Base-by-base conservation (phyloP, 2,113 vertebrate genomes). In the Climacteris rufus region DNA sequence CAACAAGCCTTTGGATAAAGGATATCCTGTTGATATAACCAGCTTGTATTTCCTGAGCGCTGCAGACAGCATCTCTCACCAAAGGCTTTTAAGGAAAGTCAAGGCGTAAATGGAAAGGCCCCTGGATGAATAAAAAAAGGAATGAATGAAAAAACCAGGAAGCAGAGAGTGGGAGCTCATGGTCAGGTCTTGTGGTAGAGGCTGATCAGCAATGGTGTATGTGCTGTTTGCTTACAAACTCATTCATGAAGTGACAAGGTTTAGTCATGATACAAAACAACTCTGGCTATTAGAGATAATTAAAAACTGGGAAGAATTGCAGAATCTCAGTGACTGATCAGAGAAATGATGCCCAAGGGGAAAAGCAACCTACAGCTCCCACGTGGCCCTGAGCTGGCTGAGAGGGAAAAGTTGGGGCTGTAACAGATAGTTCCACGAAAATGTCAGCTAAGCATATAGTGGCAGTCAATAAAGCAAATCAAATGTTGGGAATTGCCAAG, bases 11-110 rank as follows among this genome's bases (percentile, higher is more conserved):
- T 89, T 90, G 93, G 89, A 95, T 96, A 83, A 92, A 97, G 96
- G 96, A 97, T 91, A 94, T 97, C 96, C 96, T 97, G 96, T 95
- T 97, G 95, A 97, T 89, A 95, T 60, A 96, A 93, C 92, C 76
- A 84, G 69, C 39, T 68, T 95, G 91, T 90, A 96, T 75, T 95
- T 96, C 96, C 95, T 92, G 89, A 87, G 69, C 66, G 47, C 95
- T 89, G 87, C 86, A 89, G 89, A 93, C 83, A 89, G 69, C 69
- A 78, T 92, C 91, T 87, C 89, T 94, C 95, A 90, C 39, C 83
- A 95, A 81, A 83, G 61, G 93, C 80, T 95, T 92, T 87, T 94
- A 95, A 94, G 77, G 72, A 94, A 92, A 83, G 71, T 75, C 86
- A 63, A 81, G 64, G 86, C 5, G 0, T 78, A 90, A 92, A 89